These are phyloP conservation scores for Thripadectes ignobilis DNA, from an alignment of 2,797 vertebrate species.

Conservation along the genomic window DNA sequence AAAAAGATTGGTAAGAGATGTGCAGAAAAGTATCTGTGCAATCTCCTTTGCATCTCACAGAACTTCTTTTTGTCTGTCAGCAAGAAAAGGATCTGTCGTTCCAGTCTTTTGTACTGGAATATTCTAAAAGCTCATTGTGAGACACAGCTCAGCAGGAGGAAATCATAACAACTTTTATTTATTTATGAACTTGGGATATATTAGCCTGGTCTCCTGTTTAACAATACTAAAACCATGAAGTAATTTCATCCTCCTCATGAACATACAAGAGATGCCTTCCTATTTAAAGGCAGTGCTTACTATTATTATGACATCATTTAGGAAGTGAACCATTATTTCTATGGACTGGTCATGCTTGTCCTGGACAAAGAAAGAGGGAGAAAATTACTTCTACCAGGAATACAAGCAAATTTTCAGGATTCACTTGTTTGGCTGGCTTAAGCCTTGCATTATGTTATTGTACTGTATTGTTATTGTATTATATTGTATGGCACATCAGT, in stretches of 20 bases:
- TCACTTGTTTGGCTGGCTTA: not conserved
- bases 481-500: not conserved
- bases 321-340: not conserved
- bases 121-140: not conserved
- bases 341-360: not conserved
- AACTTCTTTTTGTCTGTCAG: not conserved
- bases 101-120: not conserved
- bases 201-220: not conserved
- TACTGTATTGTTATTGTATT: too few relatives aligned
- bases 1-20: not conserved
- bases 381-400: not conserved
- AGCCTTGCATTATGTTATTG: not conserved
- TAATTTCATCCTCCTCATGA: not conserved
- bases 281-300: not conserved
- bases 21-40: not conserved
- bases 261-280: not conserved
- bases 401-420: not conserved
- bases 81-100: not conserved
- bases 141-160: not conserved
- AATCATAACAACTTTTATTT: not conserved
- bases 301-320: not conserved
- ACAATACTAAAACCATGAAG: not conserved
- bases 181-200: not conserved
- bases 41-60: fast-evolving
- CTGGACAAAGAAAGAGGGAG: not conserved